phyloP scores from a whole-genome alignment of 2,797 vertebrate species.

The Amniataba percoides region DNA sequence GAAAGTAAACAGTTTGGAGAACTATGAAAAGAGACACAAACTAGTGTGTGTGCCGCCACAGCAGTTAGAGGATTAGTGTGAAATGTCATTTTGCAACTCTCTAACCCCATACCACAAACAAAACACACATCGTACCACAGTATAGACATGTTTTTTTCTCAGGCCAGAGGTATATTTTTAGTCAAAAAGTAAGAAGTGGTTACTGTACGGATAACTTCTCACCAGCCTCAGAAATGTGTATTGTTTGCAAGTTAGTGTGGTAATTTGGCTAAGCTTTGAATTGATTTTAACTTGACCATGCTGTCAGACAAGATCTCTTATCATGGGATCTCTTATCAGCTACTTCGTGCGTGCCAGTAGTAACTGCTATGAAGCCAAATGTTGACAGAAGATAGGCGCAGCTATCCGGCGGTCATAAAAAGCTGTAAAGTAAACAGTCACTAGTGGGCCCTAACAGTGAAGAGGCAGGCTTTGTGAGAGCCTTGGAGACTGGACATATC shows the following conservation, averaged over 20 bases:
- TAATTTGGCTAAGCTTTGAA: not conserved
- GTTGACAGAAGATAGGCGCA: conserved; percentile 73
- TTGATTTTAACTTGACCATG: conserved; percentile 18
- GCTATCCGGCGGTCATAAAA: conserved; percentile 47
- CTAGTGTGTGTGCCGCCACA: not conserved
- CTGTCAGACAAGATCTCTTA: conserved; percentile 21
- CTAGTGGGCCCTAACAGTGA: not conserved
- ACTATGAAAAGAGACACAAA: not conserved
- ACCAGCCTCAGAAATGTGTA: not conserved
- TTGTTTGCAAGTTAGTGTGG: not conserved
- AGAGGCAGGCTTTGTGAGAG: not conserved
- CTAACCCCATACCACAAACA: not conserved
- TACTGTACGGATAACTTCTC: no score
- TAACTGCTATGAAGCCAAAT: conserved; percentile 65
- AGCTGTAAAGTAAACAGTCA: conserved; percentile 43
- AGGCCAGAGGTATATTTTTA: not conserved
- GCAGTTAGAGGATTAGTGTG: not conserved
- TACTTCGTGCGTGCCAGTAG: conserved; percentile 24
- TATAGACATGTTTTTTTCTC: not conserved
- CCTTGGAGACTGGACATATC: not conserved
- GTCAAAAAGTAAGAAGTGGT: not conserved
- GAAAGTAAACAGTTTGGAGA: conserved; percentile 9
- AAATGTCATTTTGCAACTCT: not conserved
- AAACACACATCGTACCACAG: not conserved
- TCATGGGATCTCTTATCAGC: no score